These are phyloP conservation scores for Drosophila quadrilineata DNA, from an alignment of 1,140 invertebrate species.

Conservation along the genomic window DNA sequence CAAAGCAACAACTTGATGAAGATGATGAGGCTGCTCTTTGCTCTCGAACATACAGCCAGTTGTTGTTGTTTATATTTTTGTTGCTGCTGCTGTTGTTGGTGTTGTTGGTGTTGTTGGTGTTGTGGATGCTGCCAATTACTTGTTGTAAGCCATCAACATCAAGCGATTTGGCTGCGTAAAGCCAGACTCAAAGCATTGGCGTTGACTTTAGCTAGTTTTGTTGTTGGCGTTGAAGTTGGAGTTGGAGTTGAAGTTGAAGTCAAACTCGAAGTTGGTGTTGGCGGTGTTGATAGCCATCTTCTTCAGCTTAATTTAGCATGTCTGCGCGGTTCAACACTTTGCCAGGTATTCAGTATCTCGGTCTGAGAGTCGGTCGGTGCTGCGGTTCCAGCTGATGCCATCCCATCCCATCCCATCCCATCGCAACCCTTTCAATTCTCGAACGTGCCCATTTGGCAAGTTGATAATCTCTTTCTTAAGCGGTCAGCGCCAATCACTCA, in stretches of 20 bases:
- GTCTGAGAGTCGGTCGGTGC: no score
- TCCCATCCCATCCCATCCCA: neutral
- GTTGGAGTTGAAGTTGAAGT: no score
- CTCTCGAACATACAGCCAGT: conserved; percentile 28
- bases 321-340: conserved; percentile 80
- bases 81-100: conserved; percentile 33
- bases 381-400: neutral
- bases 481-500: conserved; percentile 74
- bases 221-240: conserved; percentile 30
- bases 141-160: conserved; percentile 80
- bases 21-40: conserved; percentile 39
- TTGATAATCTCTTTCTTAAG: conserved; percentile 80
- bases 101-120: conserved; percentile 49
- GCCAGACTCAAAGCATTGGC: neutral
- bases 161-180: conserved; percentile 73
- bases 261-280: conserved; percentile 66
- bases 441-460: conserved; percentile 78
- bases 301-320: conserved; percentile 81
- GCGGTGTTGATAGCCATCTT: conserved; percentile 80
- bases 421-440: conserved; percentile 26
- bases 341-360: conserved; percentile 24
- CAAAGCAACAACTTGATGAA: conserved; percentile 46
- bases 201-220: conserved; percentile 19
- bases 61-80: conserved; percentile 42
- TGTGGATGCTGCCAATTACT: conserved; percentile 80